Evolutionary conservation across 37 sponge, comb jelly and placozoan species (phyloP).

Genomic region (Halichondria panicea): DNA sequence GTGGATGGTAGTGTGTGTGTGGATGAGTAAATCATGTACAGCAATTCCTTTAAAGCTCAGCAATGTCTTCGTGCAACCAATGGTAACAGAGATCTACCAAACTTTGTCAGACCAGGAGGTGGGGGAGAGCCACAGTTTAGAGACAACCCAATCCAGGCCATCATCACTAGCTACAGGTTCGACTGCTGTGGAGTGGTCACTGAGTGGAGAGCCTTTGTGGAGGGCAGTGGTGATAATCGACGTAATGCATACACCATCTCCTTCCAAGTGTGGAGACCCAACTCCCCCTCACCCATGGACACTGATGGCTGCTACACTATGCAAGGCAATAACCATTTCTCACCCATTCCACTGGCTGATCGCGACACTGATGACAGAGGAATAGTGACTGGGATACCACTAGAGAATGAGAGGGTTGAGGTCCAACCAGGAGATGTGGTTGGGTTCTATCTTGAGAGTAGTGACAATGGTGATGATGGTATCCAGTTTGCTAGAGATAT

Average conservation of each 20-base stretch:
- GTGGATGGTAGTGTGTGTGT: no score
- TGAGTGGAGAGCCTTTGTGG: conserved; percentile 30
- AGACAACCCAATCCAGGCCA: conserved; percentile 22
- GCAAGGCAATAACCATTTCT: conserved; percentile 26
- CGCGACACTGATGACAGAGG: no score
- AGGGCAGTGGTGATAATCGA: not conserved
- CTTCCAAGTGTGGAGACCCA: conserved; percentile 62
- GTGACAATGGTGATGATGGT: no score
- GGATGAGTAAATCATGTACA: no score
- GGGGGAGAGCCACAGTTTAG: no score
- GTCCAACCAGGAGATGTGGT: conserved; percentile 53
- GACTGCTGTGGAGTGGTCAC: conserved; percentile 40
- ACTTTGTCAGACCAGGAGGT: no score
- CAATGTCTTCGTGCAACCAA: no score
- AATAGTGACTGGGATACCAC: conserved; percentile 5
- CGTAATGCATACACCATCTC: not conserved
- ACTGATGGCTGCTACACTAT: conserved; percentile 18
- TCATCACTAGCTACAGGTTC: conserved; percentile 36
- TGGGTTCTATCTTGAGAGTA: no score
- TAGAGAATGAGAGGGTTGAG: conserved; percentile 8
- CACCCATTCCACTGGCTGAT: conserved; percentile 1
- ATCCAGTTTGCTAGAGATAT: no score
- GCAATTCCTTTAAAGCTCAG: no score
- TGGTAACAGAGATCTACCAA: no score
- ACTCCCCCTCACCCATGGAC: conserved; percentile 13